These are phyloP conservation scores for Dipus sagitta DNA, from an alignment of 2,797 vertebrate genomes.

Conservation along the genomic window DNA sequence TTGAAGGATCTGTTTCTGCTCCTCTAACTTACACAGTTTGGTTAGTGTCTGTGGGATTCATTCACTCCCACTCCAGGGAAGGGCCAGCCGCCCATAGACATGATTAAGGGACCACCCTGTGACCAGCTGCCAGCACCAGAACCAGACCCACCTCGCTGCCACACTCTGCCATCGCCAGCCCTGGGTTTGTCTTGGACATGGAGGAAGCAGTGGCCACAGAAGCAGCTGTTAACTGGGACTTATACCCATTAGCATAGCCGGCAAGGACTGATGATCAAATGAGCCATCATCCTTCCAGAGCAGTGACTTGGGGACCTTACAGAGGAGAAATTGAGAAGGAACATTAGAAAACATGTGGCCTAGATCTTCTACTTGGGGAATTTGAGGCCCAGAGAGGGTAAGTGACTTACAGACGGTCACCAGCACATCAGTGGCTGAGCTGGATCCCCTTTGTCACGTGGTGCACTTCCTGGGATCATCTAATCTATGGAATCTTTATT, in stretches of 20 bases:
- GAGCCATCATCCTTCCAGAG: neutral
- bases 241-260: neutral
- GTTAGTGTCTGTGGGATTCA: conserved; percentile 66
- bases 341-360: conserved; percentile 40
- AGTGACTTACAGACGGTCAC: neutral
- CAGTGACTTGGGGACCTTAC: conserved; percentile 46
- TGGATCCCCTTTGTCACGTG: neutral
- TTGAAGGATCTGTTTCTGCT: conserved; percentile 61
- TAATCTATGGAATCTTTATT: neutral
- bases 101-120: neutral
- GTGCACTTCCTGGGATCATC: neutral
- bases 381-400: neutral
- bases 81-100: conserved; percentile 37
- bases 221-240: conserved; percentile 59
- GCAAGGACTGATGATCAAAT: conserved; percentile 43
- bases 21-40: conserved; percentile 65
- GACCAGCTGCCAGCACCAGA: neutral
- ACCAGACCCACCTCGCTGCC: neutral
- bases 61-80: conserved; percentile 45
- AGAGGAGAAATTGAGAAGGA: conserved; percentile 12
- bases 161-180: neutral
- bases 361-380: conserved; percentile 29
- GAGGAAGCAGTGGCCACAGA: neutral
- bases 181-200: neutral
- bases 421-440: neutral